Base-by-base conservation (phyloP, 2,113 vertebrate species). In the Pyxicephalus adspersus region DNA sequence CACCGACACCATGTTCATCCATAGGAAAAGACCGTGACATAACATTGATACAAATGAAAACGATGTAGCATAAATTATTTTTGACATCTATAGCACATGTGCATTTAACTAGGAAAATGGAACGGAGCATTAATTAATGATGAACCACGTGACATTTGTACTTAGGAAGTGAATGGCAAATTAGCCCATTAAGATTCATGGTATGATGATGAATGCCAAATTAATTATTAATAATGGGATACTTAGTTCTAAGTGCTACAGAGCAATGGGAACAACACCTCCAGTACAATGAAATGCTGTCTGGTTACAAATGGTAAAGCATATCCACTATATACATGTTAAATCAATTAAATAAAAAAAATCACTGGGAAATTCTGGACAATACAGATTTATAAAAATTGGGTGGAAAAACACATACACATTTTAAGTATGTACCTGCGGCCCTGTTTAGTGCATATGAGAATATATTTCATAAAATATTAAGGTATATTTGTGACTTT, bases 121-220 rank as follows among this genome's bases (percentile, higher is more conserved):
- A 84, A 65, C 83, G 85, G 76, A 64, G 78, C 78, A 29, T 86
- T 91, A 90, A 92, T 91, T 92, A 89, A 89, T 87, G 64, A 84
- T 86, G 84, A 87, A 89, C 86, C 88, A 85, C 81, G 84, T 76
- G 83, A 83, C 72, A 88, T 90, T 79, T 45, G 83, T 77, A 86
- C 87, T 87, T 85, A 84, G 9, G 52, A 77, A 60, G 77, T 78
- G 88, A 87, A 88, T 88, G 77, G 72, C 73, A 88, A 90, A 90
- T 68, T 86, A 91, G 87, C 88, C 92, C 89, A 89, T 91, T 89
- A 85, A 60, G 83, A 89, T 89, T 86, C 81, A 82, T 87, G 83
- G 83, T 91, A 87, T 90, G 87, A 87, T 86, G 84, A 61, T 83
- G 87, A 90, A 88, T 89, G 87, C 71, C 80, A 80, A 87, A 90